Evolutionary conservation across 2,888 invertebrate genomes (phyloP), one percentile per base, ranked within the genome.

Genomic region (Metopia argyrocephala): DNA sequence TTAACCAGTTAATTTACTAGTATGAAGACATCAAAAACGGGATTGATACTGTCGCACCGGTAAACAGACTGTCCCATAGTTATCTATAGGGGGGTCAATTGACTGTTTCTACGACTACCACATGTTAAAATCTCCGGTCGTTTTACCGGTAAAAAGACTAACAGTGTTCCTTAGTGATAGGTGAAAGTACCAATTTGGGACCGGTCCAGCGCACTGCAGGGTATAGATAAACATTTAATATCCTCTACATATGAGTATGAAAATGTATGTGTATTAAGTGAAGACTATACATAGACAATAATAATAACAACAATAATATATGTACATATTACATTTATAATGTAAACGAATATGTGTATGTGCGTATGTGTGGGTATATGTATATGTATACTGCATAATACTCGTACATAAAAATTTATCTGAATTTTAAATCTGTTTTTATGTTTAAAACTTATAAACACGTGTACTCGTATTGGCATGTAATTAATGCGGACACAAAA

Each of bases 221-320:
- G n/a, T n/a, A 81, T 81, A 81, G 69, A 81, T 78, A 81, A 81
- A 81, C 81, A 81, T 75, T 61, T 70, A 81, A 81, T 74, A 65
- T 78, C 70, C 74, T 54, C 27, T 76, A 25, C 28, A 46, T 25
- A 25, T 54, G 27, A 46, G 7, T 52, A 20, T 46, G 50, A 18
- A 2, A n/a, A 38, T 5, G 28, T 20, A n/a, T 52, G 3, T 54
- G 20, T 70, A 45, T 48, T n/a, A n/a, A n/a, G 50, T 54, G 31
- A 20, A 65, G 46, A n/a, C 5, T 3, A 54, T 48, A 31, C 48
- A 57, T 28, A 28, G 45, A 59, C 45, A 65, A 65, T 59, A 38
- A 38, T 12, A 31, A 31, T 31, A 31, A 31, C 15, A 15, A 38
- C 15, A 38, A 38, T 38, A n/a, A n/a, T n/a, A n/a, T n/a, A n/a